Conservation (phyloP, 1,140 invertebrate species). For the Eulimnadia texana region DNA sequence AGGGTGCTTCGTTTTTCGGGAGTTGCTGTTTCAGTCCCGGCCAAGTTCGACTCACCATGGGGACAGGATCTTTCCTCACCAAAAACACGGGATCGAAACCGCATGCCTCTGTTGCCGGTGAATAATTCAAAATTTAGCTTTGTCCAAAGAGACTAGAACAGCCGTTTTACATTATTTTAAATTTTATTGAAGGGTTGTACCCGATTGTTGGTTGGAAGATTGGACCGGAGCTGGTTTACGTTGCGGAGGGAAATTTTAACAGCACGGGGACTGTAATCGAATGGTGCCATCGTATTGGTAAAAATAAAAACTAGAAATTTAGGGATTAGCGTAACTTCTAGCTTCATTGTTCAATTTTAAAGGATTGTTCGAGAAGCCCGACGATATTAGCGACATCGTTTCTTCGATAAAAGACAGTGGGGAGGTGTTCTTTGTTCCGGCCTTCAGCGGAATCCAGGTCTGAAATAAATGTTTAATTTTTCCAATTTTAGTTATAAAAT, state of each 20-base stretch:
- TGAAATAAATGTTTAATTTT: not conserved
- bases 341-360: not conserved
- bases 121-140: too few species aligned
- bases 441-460: constrained; percentile 80
- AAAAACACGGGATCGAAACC: constrained; percentile 64
- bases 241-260: constrained; percentile 68
- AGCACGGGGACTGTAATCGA: constrained; percentile 77
- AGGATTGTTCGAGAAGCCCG: constrained; percentile 53
- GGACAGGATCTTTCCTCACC: constrained; percentile 85
- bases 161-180: constrained; percentile 8
- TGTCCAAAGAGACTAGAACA: not conserved
- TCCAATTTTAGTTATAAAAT: not conserved
- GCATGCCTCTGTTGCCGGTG: constrained; percentile 57
- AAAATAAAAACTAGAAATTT: constrained; percentile 18
- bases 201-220: constrained; percentile 68
- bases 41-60: constrained; percentile 82
- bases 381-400: constrained; percentile 53
- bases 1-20: constrained; percentile 79
- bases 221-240: constrained; percentile 42
- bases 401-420: constrained; percentile 52
- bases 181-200: constrained; percentile 50
- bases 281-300: constrained; percentile 67
- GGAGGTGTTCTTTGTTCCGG: constrained; percentile 79
- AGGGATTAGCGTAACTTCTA: not conserved
- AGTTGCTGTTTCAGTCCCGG: constrained; percentile 66